Evolutionary conservation across 2,888 invertebrate species (phyloP).

Genomic region (Trachelus tabidus): DNA sequence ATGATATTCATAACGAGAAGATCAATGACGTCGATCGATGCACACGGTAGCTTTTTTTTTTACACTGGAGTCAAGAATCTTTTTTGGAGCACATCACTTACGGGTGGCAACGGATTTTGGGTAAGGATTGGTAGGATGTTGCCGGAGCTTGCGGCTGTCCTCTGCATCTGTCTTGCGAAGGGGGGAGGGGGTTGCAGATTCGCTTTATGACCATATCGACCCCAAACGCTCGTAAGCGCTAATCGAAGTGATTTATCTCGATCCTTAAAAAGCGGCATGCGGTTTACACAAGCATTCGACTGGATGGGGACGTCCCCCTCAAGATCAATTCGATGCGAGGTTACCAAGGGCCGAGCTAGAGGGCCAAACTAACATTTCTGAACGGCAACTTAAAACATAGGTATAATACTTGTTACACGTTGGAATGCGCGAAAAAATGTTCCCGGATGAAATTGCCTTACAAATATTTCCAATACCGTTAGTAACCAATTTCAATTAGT

Average conservation of each 20-base stretch:
- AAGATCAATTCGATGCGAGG: slow-evolving; percentile 2
- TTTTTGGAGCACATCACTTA: background rate
- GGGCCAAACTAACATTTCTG: background rate
- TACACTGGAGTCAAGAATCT: background rate
- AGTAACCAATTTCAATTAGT: background rate
- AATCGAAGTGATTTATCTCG: slow-evolving; percentile 46
- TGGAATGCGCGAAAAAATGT: background rate
- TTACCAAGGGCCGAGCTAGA: background rate
- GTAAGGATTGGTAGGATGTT: background rate
- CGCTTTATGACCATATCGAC: slow-evolving; percentile 42
- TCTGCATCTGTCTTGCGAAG: background rate
- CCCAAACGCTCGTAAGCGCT: slow-evolving; percentile 40
- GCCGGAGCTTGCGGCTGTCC: background rate
- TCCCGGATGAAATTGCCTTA: background rate
- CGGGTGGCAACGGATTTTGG: background rate
- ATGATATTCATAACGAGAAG: background rate
- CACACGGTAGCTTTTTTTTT: background rate
- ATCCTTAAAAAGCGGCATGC: slow-evolving; percentile 11
- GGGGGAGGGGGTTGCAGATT: slow-evolving; percentile 17
- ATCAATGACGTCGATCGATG: background rate
- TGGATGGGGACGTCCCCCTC: background rate
- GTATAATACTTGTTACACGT: background rate
- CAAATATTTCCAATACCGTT: background rate
- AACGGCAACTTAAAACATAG: background rate
- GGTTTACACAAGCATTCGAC: background rate